phyloP scores from a whole-genome alignment of 2,797 vertebrate species.

The Phataginus tricuspis region DNA sequence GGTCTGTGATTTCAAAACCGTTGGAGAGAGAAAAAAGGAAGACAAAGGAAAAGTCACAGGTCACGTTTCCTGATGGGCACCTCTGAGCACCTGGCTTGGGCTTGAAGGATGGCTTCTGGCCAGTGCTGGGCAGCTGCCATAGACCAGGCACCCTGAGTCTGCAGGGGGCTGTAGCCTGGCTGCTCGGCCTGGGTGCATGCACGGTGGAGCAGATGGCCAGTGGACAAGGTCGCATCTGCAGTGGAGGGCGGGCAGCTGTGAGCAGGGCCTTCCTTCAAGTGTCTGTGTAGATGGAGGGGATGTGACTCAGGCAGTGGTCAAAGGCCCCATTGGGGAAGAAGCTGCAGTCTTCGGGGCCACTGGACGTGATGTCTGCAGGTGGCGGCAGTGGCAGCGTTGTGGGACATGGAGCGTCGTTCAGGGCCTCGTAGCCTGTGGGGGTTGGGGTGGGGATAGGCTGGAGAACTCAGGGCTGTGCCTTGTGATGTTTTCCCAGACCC shows the following conservation, averaged over 20 bases:
- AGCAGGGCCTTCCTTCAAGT: constrained; percentile 87
- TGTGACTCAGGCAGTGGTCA: constrained; percentile 96
- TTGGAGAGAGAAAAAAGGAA: background rate
- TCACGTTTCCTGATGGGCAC: background rate
- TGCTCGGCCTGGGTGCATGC: accelerated
- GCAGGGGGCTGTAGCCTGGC: background rate
- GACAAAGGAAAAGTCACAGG: background rate
- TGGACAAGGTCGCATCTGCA: background rate
- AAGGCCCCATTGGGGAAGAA: constrained; percentile 96
- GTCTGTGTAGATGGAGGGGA: constrained; percentile 96
- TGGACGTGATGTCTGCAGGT: constrained; percentile 89
- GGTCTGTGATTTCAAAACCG: constrained; percentile 85
- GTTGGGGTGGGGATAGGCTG: background rate
- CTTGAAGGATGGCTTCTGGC: accelerated
- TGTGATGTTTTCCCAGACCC: background rate
- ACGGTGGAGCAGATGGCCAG: background rate
- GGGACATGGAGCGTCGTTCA: constrained; percentile 89
- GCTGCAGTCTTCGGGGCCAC: constrained; percentile 92
- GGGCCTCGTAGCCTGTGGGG: constrained; percentile 91
- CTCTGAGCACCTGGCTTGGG: background rate
- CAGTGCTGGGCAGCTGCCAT: accelerated
- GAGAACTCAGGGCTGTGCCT: no score
- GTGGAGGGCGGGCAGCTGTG: accelerated
- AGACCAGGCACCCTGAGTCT: background rate
- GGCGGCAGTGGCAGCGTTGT: constrained; percentile 65